Base-by-base conservation (phyloP, 2,888 invertebrate genomes). In the Leptogaster cylindrica region DNA sequence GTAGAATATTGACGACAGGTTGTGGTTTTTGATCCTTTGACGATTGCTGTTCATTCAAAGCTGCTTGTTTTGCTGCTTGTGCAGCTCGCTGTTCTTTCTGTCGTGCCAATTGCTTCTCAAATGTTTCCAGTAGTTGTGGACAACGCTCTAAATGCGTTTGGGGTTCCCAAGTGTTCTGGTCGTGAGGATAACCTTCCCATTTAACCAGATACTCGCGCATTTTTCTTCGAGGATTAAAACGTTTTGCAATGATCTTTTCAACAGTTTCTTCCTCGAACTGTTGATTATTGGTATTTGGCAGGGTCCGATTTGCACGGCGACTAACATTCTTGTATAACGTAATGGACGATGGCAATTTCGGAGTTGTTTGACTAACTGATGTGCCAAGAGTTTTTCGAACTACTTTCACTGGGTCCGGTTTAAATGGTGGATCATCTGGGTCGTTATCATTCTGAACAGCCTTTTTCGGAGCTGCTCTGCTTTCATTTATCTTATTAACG, bases 81-180 rank as follows among this genome's bases (percentile, higher is more conserved):
- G 85, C 77, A 2, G 87, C 87, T 72, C 88, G 87, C n/a, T 87
- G 82, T 72, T 89, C 88, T 75, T 91, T 91, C 76, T 90, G 89
- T 2, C 89, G 85, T 1, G 90, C 90, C 51, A 91, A 82, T 75
- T 90, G 89, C 73, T 88, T 88, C 77, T 93, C 92, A 75, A 92
- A 93, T 48, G 90, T 90, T 70, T 92, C 91, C 63, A 93, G 79
- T 67, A 92, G 82, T 74, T 87, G 86, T 75, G 90, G 89, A 75
- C 92, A 93, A 1, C 89, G 87, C 68, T 88, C 87, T 76, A 93
- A 85, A 76, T 91, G 89, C 65, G 88, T 86, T 23, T 88, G 85
- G 0, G 92, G 90, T 77, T 93, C 93, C 93, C 93, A 93, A 3
- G 92, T 92, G 77, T 92, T 92, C 73, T 90, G 87, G 69, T 91